Base-by-base conservation (phyloP, 2,113 vertebrate species). In the Archilochus colubris region DNA sequence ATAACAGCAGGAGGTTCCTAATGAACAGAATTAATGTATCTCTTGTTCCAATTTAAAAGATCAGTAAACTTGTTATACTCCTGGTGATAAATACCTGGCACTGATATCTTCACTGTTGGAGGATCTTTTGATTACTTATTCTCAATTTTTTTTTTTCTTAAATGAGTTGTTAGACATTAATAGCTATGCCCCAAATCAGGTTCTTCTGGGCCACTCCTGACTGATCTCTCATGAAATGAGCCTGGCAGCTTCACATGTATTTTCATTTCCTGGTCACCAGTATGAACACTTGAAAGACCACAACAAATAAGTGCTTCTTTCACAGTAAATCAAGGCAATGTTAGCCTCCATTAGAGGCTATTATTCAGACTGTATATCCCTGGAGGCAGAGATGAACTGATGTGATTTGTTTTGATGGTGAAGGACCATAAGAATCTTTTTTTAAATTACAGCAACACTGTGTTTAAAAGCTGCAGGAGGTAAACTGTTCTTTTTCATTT, bases 1-100 rank as follows among this genome's bases (percentile, higher is more conserved):
- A 23, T 76, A 92, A 91, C 87, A 91, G 93, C 93, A 95, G 94
- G 77, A 95, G 93, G 95, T 94, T 91, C 59, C 89, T 96, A 93
- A 94, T 75, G 86, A 96, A 94, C 89, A 91, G 76, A 74, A 83
- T 95, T 91, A 94, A 95, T 94, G 43, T 55, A 67, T 91, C 9
- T 25, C 77, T 73, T 96, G 43, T 76, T 91, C 79, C 82, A 91
- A n/a, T 88, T 91, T 93, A 44, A 85, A 82, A 93, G 86, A 93
- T 95, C 92, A 88, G 75, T 87, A 94, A 93, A 92, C 58, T 40
- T 96, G 36, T 91, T 97, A 86, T 58, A 64, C 64, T 86, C 75
- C 53, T 79, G 61, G 57, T 93, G 48, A 88, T 82, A 87, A 68
- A 84, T 89, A 43, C 62, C 62, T 87, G 57, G 50, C 76, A 72